phyloP scores from a whole-genome alignment of 1,140 invertebrate genomes.

The Medauroidea extradentata region DNA sequence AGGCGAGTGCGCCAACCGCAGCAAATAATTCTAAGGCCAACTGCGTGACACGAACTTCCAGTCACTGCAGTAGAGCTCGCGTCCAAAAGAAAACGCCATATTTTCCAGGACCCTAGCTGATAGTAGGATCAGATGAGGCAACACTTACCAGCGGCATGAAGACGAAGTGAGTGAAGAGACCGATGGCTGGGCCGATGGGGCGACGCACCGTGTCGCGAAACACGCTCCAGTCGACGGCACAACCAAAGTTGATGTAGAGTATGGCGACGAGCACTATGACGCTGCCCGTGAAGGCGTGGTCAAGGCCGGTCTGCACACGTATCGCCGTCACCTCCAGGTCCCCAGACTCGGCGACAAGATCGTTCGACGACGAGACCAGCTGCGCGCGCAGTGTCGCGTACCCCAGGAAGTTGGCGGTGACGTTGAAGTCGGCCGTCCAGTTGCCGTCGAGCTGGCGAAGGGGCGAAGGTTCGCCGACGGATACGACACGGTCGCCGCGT shows the following conservation, averaged over 20 bases:
- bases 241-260: conserved; percentile 92
- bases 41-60: too few relatives aligned
- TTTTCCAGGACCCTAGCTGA: too few relatives aligned
- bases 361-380: conserved; percentile 21
- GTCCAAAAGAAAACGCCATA: too few relatives aligned
- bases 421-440: conserved; percentile 47
- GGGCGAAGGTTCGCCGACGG: too few relatives aligned
- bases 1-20: too few relatives aligned
- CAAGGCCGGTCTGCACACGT: conserved; percentile 58
- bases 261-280: conserved; percentile 75
- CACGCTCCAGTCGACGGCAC: conserved; percentile 74
- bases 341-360: conserved; percentile 29
- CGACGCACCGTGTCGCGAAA: conserved; percentile 63
- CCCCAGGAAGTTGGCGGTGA: conserved; percentile 60
- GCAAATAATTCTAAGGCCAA: too few relatives aligned
- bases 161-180: conserved; percentile 77
- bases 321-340: conserved; percentile 52
- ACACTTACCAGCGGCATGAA: conserved; percentile 82
- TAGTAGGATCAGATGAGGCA: too few relatives aligned
- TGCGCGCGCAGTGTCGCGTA: conserved; percentile 41
- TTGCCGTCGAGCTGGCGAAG: conserved; percentile 15
- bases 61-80: too few relatives aligned
- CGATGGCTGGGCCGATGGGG: conserved; percentile 81
- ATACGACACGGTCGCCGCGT: too few relatives aligned
- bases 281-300: conserved; percentile 71